Conservation (phyloP, 2,888 invertebrate genomes). For the Antheraea assamensis region DNA sequence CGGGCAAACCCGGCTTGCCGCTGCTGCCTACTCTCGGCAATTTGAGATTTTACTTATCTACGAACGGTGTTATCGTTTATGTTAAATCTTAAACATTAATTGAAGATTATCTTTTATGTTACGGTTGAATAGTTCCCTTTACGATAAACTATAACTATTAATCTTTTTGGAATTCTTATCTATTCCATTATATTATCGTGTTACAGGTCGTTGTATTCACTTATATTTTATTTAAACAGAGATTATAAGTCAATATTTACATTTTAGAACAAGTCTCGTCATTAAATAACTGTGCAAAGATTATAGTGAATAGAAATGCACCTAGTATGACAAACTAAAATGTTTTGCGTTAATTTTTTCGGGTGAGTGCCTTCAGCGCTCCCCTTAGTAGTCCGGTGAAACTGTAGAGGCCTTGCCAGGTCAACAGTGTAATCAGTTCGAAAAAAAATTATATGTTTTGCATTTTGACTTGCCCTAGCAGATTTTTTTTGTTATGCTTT, state of each 20-base stretch:
- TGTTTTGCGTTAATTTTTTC: too few species aligned
- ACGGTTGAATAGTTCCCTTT: conserved; percentile 9
- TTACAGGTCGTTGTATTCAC: neutral
- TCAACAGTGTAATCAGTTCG: too few species aligned
- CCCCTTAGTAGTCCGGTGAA: too few species aligned
- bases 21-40: conserved; percentile 34
- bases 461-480: too few species aligned
- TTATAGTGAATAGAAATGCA: too few species aligned
- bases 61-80: conserved; percentile 36
- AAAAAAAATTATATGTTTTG: too few species aligned
- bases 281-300: too few species aligned
- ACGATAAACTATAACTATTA: conserved; percentile 6
- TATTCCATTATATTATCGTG: neutral
- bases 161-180: neutral
- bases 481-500: too few species aligned
- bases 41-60: conserved; percentile 31
- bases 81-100: conserved; percentile 32
- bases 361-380: too few species aligned
- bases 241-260: neutral
- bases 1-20: conserved; percentile 27
- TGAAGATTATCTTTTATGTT: conserved; percentile 13
- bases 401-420: too few species aligned
- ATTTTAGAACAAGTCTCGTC: neutral
- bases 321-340: too few species aligned
- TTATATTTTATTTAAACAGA: neutral